These are phyloP conservation scores for Aurelia sp. DNA, from an alignment of 30 jellyfish, hydroid and myxozoan species.

Conservation along the genomic window DNA sequence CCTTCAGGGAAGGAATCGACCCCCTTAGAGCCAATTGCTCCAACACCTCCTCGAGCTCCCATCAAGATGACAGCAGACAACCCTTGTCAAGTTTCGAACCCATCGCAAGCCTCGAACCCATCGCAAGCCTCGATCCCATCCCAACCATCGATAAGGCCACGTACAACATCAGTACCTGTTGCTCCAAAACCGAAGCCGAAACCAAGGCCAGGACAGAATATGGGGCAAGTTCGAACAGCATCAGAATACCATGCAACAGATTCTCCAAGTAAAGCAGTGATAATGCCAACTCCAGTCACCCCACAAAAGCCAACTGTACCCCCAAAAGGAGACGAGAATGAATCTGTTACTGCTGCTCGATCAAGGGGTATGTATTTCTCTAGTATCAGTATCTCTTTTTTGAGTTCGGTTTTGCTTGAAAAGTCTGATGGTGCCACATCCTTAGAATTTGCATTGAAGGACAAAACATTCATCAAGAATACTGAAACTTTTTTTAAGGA, in stretches of 20 bases:
- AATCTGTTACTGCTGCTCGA: slow-evolving; percentile 71
- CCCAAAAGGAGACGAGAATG: slow-evolving; percentile 44
- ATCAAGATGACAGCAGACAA: slow-evolving; percentile 17
- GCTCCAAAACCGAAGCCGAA: slow-evolving; percentile 85
- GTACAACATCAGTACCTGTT: slow-evolving; percentile 57
- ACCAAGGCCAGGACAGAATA: slow-evolving; percentile 67
- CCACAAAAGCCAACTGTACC: slow-evolving; percentile 21
- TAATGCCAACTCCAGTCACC: slow-evolving; percentile 28
- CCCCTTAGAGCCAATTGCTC: slow-evolving; percentile 12
- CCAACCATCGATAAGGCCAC: slow-evolving; percentile 45
- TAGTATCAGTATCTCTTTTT: too few species aligned
- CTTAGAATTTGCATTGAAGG: too few species aligned
- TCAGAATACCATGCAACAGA: slow-evolving; percentile 74
- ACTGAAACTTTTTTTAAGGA: too few species aligned
- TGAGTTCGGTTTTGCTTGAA: too few species aligned
- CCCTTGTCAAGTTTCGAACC: not conserved
- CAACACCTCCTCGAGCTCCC: slow-evolving; percentile 52
- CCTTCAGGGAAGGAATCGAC: slow-evolving; percentile 60
- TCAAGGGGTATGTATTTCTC: slow-evolving; percentile 66
- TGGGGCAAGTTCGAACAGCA: slow-evolving; percentile 85
- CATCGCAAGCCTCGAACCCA: slow-evolving; percentile 8
- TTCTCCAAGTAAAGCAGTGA: slow-evolving; percentile 53
- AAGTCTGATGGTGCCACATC: too few species aligned
- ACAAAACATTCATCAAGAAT: too few species aligned
- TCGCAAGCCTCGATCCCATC: slow-evolving; percentile 30